Evolutionary conservation across 1,140 invertebrate species (phyloP).

Genomic region (Stenopsyche tienmushanensis): DNA sequence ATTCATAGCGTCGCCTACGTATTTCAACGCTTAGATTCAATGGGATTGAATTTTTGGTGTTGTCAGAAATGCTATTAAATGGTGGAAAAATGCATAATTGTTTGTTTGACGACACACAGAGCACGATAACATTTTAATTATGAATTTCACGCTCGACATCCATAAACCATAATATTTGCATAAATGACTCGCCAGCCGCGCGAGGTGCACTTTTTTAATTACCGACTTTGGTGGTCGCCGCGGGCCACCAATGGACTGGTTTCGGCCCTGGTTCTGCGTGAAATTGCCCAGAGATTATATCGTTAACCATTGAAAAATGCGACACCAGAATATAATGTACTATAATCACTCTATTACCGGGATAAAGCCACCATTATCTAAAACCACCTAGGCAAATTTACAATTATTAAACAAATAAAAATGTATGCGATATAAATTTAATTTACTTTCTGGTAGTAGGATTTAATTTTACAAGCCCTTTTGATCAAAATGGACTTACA

Average conservation of each 20-base stretch:
- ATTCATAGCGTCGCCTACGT: too few species aligned
- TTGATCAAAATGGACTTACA: too few species aligned
- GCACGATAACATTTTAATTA: constrained; percentile 38
- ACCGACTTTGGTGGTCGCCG: constrained; percentile 2
- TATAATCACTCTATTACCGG: constrained; percentile 2
- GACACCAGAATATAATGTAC: neutral
- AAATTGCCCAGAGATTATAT: constrained; percentile 6
- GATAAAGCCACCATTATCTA: neutral
- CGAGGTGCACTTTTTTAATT: constrained; percentile 33
- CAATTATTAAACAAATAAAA: too few species aligned
- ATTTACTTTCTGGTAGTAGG: too few species aligned
- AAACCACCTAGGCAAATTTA: neutral
- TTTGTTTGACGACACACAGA: too few species aligned
- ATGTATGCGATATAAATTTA: too few species aligned
- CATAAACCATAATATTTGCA: constrained; percentile 38
- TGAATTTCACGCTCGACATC: constrained; percentile 37
- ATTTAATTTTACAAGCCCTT: neutral
- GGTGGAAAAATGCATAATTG: too few species aligned
- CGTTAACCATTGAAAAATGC: neutral
- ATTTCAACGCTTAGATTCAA: too few species aligned
- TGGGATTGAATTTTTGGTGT: too few species aligned
- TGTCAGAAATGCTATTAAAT: too few species aligned
- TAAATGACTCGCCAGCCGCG: constrained; percentile 28
- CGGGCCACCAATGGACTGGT: neutral
- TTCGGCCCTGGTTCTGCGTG: neutral